Base-by-base conservation (phyloP, 1,140 invertebrate species). In the Papilio machaon region DNA sequence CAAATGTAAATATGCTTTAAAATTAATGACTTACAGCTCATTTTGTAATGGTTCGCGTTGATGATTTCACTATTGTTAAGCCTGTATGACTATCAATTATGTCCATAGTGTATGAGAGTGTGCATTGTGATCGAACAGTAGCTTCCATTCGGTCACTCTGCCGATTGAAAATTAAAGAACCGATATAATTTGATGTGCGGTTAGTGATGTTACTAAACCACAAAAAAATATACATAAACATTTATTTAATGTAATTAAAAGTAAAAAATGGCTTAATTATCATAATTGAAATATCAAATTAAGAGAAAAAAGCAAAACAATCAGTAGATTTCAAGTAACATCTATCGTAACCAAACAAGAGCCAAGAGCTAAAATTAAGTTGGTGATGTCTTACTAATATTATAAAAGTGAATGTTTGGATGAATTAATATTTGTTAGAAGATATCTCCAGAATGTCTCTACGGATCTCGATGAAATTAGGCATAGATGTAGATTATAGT, bases 81-180 rank as follows among this genome's bases (percentile, higher is more conserved):
- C 78, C 87, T 92, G 91, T 94, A 94, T 91, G 91, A 93, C 91
- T 93, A 94, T 94, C 92, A 94, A 94, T 93, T 94, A 94, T 93
- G 90, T 86, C 87, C 89, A 91, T 91, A 89, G 91, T 88, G 88
- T 90, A 90, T 92, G 89, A 87, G 90, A 91, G 87, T 90, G 91
- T 90, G 90, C 88, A 91, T 92, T 91, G 91, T 93, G 92, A 94
- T 91, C 86, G 89, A 91, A 90, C 91, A 91, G 92, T 92, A 93
- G 92, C 92, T 92, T 92, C 90, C 89, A 86, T 91, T 91, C 87
- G 88, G 90, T 90, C 88, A 90, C 82, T 89, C 83, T 81, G 86
- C 86, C 88, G 89, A 93, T 93, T 93, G 91, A 94, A 94, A 94
- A 93, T 93, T 94, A 94, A 93, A 93, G 90, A 92, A 93, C 92